Base-by-base conservation (phyloP, 2,888 invertebrate species). In the Stomorhina lunata region DNA sequence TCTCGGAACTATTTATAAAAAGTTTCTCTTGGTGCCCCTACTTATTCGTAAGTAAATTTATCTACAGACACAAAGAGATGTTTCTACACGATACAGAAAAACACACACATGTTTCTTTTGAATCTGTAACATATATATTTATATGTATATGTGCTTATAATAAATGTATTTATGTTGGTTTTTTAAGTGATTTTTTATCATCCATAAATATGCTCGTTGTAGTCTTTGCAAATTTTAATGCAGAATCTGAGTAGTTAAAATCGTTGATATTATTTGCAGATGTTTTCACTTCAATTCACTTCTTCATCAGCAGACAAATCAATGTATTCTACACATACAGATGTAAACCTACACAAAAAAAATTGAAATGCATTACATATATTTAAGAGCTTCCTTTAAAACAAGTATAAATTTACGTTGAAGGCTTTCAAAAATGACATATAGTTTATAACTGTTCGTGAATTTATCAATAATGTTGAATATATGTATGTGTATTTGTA, bases 221-320 rank as follows among this genome's bases (percentile, higher is more conserved):
- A n/a, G n/a, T 37, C 12, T 10, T n/a, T 37, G 37, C 12, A 77
- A 61, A 43, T 61, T 72, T 57, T 72, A 59, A 78, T 71, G 71
- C 37, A 55, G 57, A 71, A 71, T 79, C 71, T n/a, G n/a, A 79
- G 80, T 71, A 81, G 71, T 81, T 76, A 66, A 81, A 81, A 72
- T 59, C 76, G 57, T 81, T 66, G 71, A 77, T 76, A 77, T 81
- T 81, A 72, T 71, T 81, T 81, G 81, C 81, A 81, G 76, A 76
- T 81, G 81, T 77, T 65, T 72, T 66, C 76, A 57, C 76, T 81
- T 76, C 73, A 80, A 61, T 80, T 61, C 43, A 80, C 43, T 55
- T 20, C 63, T 53, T 63, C 20, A 20, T 48, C 43, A n/a, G n/a
- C n/a, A 63, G 40, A 25, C 25, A 43, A 0, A 43, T 15, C 5